A percentile compares a stretch with the other conserved stretches of the same genome.
Conservation (phyloP, 2,113 vertebrate species). For the Porphyrio hochstetteri region DNA sequence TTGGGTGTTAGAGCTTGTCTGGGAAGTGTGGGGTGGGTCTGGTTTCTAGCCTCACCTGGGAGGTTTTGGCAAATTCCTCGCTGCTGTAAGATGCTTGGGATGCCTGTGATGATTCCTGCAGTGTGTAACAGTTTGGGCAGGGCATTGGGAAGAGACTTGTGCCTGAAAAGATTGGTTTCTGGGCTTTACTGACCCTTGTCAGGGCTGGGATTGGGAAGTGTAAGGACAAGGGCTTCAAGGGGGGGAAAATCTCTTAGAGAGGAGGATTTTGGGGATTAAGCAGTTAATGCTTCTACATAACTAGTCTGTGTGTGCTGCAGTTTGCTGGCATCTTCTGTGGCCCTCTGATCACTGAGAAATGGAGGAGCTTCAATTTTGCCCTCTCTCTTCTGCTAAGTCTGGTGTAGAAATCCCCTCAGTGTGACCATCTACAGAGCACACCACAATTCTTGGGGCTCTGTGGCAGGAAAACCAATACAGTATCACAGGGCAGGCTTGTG, state of each 20-base stretch:
- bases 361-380: neutral
- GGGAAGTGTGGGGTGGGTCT: neutral
- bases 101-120: neutral
- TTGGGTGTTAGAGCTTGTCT: neutral
- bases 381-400: neutral
- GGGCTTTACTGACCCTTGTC: neutral
- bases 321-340: neutral
- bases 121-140: neutral
- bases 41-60: neutral
- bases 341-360: neutral
- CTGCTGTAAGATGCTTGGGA: neutral
- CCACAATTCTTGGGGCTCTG: neutral
- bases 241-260: neutral
- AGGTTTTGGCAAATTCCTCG: neutral
- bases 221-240: neutral
- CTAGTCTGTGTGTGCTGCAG: neutral
- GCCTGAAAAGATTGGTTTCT: neutral
- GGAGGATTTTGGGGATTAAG: neutral
- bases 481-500: rapidly evolving
- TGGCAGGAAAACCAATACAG: neutral
- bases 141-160: neutral
- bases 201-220: neutral
- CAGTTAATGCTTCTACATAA: neutral
- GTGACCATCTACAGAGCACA: neutral
- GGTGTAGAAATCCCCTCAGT: neutral